Evolutionary conservation across 37 sponge, comb jelly and placozoan species (phyloP), one percentile per base, ranked within the genome.

Genomic region (Chondrosia reniformis): DNA sequence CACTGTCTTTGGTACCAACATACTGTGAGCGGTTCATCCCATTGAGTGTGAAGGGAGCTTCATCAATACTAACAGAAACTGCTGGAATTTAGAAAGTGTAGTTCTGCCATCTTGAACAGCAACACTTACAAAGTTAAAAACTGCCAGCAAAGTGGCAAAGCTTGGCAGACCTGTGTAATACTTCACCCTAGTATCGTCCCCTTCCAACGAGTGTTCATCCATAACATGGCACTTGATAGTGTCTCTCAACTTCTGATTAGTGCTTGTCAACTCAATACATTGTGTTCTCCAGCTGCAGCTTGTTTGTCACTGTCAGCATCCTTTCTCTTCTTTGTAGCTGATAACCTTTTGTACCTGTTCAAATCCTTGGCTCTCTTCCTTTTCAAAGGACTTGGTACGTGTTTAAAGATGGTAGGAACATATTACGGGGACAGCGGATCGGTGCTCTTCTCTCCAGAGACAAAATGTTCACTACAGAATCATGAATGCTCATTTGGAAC

Each of bases 341-440:
- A n/a, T 38, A n/a, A 33, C 41, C 79, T 78, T 31, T 84, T 63
- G 45, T 84, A 84, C 15, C 61, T 32, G 8, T 22, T n/a, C 63
- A 62, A 25, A 30, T 74, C 63, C 25, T 46, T 27, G 19, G 45
- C 42, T 27, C 43, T n/a, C 38, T 84, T 80, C 42, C 87, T 15
- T 55, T 86, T 86, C 36, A 64, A 19, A 32, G 81, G 87, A 37
- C 77, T 80, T 13, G n/a, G 15, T 17, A 67, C 46, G 71, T 74
- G 56, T 4, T 33, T 63, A 45, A 89, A 89, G 22, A 86, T 33
- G 31, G 76, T 52, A 33, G 91, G 87, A 36, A 79, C 76, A 57
- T 82, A 87, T n/a, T 83, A 84, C 30, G 87, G 84, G 17, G 79
- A 80, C 5, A 76, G 82, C 33, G 81, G 81, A 79, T 89, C 78